Conservation (phyloP, 2,888 invertebrate species). For the Drosophila austrosaltans region DNA sequence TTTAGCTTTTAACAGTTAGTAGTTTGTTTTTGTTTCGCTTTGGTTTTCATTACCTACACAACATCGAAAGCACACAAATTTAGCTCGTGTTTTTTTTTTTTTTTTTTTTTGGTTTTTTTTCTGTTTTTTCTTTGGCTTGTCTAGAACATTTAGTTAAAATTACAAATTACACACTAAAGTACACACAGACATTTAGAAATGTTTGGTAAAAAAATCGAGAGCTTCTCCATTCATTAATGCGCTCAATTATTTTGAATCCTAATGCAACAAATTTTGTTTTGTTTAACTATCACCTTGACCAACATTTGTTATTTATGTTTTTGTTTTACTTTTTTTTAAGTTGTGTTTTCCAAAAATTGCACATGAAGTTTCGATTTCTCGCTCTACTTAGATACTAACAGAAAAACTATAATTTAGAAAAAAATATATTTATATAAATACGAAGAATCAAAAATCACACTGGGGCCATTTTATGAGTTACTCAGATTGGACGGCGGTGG, state of each 20-base stretch:
- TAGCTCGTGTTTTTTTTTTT: slow-evolving; percentile 37
- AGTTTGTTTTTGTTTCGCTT: slow-evolving; percentile 44
- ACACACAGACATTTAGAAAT: slow-evolving; percentile 50
- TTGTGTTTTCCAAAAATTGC: slow-evolving; percentile 30
- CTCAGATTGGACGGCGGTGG: slow-evolving; percentile 80
- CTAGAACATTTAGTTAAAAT: slow-evolving; percentile 66
- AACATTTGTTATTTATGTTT: neutral
- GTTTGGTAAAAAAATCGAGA: slow-evolving; percentile 15
- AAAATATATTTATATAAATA: slow-evolving; percentile 24
- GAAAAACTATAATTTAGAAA: slow-evolving; percentile 2
- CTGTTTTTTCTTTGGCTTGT: slow-evolving; percentile 48
- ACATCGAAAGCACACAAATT: slow-evolving; percentile 49
- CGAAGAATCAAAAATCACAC: slow-evolving; percentile 37
- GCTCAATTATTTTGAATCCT: slow-evolving; percentile 14
- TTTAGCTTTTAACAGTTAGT: slow-evolving; percentile 68
- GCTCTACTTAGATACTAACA: slow-evolving; percentile 35
- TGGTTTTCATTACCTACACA: slow-evolving; percentile 44
- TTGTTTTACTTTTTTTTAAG: slow-evolving; percentile 27
- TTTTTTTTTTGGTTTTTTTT: slow-evolving; percentile 7
- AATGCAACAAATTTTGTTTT: slow-evolving; percentile 24
- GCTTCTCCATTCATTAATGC: slow-evolving; percentile 8
- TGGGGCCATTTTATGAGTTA: slow-evolving; percentile 35
- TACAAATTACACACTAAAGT: slow-evolving; percentile 71
- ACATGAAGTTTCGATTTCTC: slow-evolving; percentile 32
- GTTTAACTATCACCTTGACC: slow-evolving; percentile 22